These are phyloP conservation scores for Sylvia atricapilla DNA, from an alignment of 2,113 vertebrate species.

Conservation along the genomic window DNA sequence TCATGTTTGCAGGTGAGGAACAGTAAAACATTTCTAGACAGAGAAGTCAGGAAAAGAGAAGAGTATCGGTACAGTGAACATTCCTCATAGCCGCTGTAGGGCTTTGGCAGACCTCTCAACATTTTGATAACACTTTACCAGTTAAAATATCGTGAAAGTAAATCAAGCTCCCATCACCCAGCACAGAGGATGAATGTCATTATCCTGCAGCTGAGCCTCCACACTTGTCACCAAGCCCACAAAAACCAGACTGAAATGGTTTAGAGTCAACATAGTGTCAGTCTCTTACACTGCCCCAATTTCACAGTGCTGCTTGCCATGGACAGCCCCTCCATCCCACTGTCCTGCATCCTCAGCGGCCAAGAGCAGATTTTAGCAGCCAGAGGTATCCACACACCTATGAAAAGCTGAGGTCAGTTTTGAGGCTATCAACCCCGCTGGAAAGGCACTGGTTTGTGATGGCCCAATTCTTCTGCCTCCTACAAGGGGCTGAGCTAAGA, in stretches of 20 bases:
- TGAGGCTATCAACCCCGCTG: neutral
- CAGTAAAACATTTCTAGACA: neutral
- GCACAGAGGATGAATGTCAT: neutral
- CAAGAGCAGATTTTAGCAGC: neutral
- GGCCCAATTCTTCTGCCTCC: neutral
- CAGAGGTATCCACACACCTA: accelerated
- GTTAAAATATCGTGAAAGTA: neutral
- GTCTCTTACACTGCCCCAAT: neutral
- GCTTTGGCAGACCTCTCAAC: neutral
- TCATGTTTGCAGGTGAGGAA: neutral
- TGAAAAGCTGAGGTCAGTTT: neutral
- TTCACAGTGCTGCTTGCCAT: neutral
- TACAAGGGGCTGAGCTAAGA: neutral
- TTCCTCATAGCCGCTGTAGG: neutral
- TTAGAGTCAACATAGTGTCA: neutral
- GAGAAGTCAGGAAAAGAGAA: neutral
- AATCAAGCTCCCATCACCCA: neutral
- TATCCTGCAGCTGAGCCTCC: neutral
- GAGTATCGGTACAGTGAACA: accelerated
- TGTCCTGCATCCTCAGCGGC: neutral
- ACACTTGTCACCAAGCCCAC: neutral
- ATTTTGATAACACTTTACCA: neutral
- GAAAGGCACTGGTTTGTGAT: neutral
- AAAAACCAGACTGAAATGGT: neutral
- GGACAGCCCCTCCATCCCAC: neutral